phyloP scores from a whole-genome alignment of 92 coral and sea anemone species.

The Umimayanthus kanabou region DNA sequence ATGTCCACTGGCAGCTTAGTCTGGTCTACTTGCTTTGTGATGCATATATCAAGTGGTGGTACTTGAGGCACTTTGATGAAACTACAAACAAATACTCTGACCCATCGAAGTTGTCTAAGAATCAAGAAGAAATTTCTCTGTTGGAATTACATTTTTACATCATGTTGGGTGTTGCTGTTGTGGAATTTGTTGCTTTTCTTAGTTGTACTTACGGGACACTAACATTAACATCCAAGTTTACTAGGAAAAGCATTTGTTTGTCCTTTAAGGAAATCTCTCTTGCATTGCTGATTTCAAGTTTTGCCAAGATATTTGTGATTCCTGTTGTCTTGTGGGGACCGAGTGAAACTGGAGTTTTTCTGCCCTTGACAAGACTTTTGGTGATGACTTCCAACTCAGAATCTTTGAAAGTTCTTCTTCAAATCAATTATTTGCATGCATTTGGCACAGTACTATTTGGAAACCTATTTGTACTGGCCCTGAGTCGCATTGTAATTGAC shows the following conservation, averaged over 20 bases:
- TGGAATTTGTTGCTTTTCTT: constrained; percentile 29
- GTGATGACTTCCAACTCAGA: constrained; percentile 72
- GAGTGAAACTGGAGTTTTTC: constrained; percentile 46
- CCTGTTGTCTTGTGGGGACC: constrained; percentile 76
- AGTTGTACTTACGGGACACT: background rate
- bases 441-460: constrained; percentile 5
- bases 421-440: constrained; percentile 6
- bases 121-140: constrained; percentile 50
- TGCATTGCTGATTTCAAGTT: constrained; percentile 70
- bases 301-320: constrained; percentile 72
- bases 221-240: background rate
- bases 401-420: constrained; percentile 50
- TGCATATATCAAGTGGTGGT: constrained; percentile 68
- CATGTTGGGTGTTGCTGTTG: constrained; percentile 44
- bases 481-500: background rate
- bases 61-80: constrained; percentile 27
- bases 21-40: constrained; percentile 62
- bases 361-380: constrained; percentile 60
- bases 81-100: constrained; percentile 25
- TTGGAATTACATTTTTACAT: constrained; percentile 72
- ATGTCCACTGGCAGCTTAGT: constrained; percentile 73
- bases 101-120: constrained; percentile 21
- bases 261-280: constrained; percentile 48
- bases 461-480: constrained; percentile 6
- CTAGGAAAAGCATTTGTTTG: background rate